phyloP scores from a whole-genome alignment of 2,797 vertebrate genomes.

The Poecilia picta region DNA sequence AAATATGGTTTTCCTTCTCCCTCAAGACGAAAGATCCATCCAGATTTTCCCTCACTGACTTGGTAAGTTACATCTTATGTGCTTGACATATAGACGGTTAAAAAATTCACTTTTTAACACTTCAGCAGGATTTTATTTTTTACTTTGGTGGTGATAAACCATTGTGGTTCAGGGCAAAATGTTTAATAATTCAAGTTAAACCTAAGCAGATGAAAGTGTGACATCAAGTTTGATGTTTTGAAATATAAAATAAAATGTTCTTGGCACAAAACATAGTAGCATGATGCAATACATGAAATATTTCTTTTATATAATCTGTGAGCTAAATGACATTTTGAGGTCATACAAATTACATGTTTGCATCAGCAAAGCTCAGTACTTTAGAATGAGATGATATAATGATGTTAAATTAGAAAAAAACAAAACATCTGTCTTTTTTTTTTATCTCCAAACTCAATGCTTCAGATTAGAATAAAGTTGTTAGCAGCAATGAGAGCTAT shows the following conservation, averaged over 20 bases:
- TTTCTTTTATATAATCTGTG: not conserved
- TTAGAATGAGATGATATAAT: not conserved
- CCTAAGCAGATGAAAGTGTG: not conserved
- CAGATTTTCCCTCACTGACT: not conserved
- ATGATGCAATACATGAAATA: constrained; percentile 2
- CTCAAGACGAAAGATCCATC: not conserved
- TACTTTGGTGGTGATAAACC: not conserved
- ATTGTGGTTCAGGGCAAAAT: not conserved
- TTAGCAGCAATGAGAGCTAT: not conserved
- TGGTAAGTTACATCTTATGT: not conserved
- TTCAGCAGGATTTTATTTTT: not conserved
- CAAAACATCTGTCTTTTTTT: not conserved
- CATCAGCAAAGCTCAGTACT: not conserved
- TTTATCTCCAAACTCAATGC: not conserved
- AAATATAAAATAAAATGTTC: not conserved
- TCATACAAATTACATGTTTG: not conserved
- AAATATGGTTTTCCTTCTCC: not conserved
- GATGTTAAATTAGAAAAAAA: not conserved
- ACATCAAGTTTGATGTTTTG: not conserved
- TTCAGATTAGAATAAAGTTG: not conserved
- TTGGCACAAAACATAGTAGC: not conserved
- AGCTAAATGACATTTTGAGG: constrained; percentile 2
- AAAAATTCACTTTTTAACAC: not conserved
- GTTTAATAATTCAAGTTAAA: not conserved
- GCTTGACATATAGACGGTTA: not conserved